Conservation (phyloP, 2,888 invertebrate species). For the Melanotus villosus region DNA sequence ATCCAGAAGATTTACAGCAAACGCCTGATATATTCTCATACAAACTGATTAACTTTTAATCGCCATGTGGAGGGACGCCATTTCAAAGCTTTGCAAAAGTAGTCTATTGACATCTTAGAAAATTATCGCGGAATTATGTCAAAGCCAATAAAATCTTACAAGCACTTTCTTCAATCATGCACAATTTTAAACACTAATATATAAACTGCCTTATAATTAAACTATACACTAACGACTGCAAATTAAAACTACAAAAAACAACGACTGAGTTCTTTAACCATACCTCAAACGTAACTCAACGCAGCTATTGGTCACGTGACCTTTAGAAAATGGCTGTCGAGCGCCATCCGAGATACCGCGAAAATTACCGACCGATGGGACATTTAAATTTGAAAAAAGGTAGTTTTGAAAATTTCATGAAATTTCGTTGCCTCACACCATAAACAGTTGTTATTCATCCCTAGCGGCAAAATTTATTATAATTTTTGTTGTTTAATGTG, state of each 20-base stretch:
- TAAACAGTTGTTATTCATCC: too few species aligned
- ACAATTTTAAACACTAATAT: slow-evolving; percentile 35
- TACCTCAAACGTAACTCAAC: slow-evolving; percentile 62
- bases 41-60: slow-evolving; percentile 54
- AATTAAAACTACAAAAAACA: slow-evolving; percentile 50
- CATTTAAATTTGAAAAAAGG: slow-evolving; percentile 1
- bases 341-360: slow-evolving; percentile 17
- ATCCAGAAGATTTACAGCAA: background rate
- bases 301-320: slow-evolving; percentile 67
- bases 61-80: slow-evolving; percentile 84
- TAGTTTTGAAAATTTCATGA: too few species aligned
- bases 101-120: slow-evolving; percentile 72
- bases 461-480: too few species aligned
- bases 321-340: slow-evolving; percentile 56
- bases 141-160: slow-evolving; percentile 41
- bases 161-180: slow-evolving; percentile 31
- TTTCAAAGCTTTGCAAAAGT: slow-evolving; percentile 78
- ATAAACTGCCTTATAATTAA: slow-evolving; percentile 29
- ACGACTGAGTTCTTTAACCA: slow-evolving; percentile 60
- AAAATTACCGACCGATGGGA: slow-evolving; percentile 1
- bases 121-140: slow-evolving; percentile 48
- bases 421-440: too few species aligned
- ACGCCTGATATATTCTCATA: slow-evolving; percentile 4
- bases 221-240: slow-evolving; percentile 29
- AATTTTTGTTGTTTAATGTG: too few species aligned